Conservation (phyloP, 2,797 vertebrate species). For the Poliocrania exsul region DNA sequence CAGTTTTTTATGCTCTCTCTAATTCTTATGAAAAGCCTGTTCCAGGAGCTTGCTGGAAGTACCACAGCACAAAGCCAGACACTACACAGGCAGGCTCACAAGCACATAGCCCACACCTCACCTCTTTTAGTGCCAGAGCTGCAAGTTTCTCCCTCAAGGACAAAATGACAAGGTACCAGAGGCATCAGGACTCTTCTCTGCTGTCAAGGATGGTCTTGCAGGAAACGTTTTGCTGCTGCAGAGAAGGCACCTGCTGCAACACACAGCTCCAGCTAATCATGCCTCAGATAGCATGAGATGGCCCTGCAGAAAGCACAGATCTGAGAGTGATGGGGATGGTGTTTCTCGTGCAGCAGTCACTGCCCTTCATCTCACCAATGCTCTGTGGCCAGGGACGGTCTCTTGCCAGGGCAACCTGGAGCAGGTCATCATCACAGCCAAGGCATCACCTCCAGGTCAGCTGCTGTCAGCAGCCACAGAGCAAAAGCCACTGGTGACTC, state of each 20-base stretch:
- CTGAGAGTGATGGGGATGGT: not conserved
- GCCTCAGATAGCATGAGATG: not conserved
- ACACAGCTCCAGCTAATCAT: not conserved
- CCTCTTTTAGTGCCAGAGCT: not conserved
- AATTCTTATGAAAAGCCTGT: not conserved
- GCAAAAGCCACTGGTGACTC: not conserved
- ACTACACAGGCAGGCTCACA: not conserved
- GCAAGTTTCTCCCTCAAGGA: not conserved
- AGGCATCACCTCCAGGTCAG: not conserved
- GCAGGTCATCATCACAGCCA: not conserved
- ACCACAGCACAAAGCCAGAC: not conserved
- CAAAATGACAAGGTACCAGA: not conserved
- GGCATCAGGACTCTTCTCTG: not conserved
- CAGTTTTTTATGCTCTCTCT: not conserved
- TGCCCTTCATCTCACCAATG: not conserved
- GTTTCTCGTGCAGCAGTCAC: fast-evolving
- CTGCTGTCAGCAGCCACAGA: not conserved
- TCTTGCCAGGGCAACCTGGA: not conserved
- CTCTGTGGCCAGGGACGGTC: not conserved
- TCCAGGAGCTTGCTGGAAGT: not conserved
- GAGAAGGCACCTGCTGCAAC: not conserved
- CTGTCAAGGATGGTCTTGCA: not conserved
- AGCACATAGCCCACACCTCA: not conserved
- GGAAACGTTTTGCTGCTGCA: not conserved
- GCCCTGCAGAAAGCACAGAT: not conserved